A percentile compares a stretch with the other conserved stretches of the same genome.
Evolutionary conservation across 1,140 invertebrate genomes (phyloP).

Genomic region (Drosophila subobscura): DNA sequence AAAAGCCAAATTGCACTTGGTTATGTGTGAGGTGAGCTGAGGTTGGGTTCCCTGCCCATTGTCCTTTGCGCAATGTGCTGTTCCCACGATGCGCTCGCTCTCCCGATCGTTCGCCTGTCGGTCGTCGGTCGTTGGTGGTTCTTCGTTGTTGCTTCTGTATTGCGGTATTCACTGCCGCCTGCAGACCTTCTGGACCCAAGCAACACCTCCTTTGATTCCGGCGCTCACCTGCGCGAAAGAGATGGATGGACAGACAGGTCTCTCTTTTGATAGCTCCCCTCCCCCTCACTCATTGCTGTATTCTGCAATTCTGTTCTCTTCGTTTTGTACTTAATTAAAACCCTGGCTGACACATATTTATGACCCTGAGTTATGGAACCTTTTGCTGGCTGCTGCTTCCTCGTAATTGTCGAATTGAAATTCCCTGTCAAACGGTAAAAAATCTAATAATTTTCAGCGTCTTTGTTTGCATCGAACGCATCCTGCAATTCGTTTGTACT

Average conservation of each 20-base stretch:
- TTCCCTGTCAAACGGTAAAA: conserved; percentile 65
- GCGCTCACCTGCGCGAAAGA: conserved; percentile 59
- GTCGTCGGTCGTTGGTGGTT: background rate
- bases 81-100: conserved; percentile 59
- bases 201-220: conserved; percentile 65
- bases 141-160: conserved; percentile 33
- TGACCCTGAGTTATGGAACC: conserved; percentile 33
- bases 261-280: conserved; percentile 32
- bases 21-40: conserved; percentile 12
- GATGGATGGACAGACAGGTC: conserved; percentile 56
- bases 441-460: conserved; percentile 69
- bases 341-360: conserved; percentile 70
- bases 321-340: conserved; percentile 65
- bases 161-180: conserved; percentile 9
- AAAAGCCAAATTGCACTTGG: conserved; percentile 76
- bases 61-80: conserved; percentile 75
- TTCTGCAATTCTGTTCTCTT: no score
- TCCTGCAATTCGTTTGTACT: conserved; percentile 60
- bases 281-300: no score
- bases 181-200: conserved; percentile 22
- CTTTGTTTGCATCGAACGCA: conserved; percentile 29
- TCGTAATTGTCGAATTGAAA: conserved; percentile 67
- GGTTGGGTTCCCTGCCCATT: conserved; percentile 30
- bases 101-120: background rate
- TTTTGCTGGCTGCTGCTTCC: conserved; percentile 59